Base-by-base conservation (phyloP, 2,113 vertebrate species). In the Sturnus vulgaris region DNA sequence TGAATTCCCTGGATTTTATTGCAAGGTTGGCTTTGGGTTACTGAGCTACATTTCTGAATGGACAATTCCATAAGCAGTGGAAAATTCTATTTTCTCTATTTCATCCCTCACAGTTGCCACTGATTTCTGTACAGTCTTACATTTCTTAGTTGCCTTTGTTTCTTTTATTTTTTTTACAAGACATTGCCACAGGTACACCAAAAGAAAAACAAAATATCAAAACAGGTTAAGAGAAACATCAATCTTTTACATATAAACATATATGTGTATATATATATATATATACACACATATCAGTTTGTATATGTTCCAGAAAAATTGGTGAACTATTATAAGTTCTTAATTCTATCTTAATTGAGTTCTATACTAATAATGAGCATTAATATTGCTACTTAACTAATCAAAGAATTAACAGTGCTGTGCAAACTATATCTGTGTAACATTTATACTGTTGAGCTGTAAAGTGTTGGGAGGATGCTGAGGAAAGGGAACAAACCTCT, bases 231-330 rank as follows among this genome's bases (percentile, higher is more conserved):
- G 2, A 40, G 28, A 68, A 28, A 4, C 14, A 65, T n/a, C 31
- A 49, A 30, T 59, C 11, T 44, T 33, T 16, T 46, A 15, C 8
- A 18, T 4, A 8, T 17, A 44, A 30, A 35, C 1, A 20, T 18
- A 4, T 14, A 20, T 27, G 4, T 40, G 5, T 4, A 2, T 11
- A 20, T 7, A 15, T 11, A 20, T 7, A 15, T 11, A 20, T 7
- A 15, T 1, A 23, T 0, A 7, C 1, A 52, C 3, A 59, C 5
- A 60, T 1, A 17, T 18, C 23, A 64, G 23, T 50, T 70, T 55
- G 14, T 39, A 27, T 9, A 16, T 9, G 5, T 56, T 60, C 30
- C 56, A 88, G 55, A 65, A 63, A 91, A 68, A 37, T 1, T 53
- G 15, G 2, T 84, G 46, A 82, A 11, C 20, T 70, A 8, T 27